A percentile compares a stretch with the other conserved stretches of the same genome.
These are phyloP conservation scores for Lasius fuliginosus DNA, from an alignment of 2,888 invertebrate genomes.

Conservation along the genomic window DNA sequence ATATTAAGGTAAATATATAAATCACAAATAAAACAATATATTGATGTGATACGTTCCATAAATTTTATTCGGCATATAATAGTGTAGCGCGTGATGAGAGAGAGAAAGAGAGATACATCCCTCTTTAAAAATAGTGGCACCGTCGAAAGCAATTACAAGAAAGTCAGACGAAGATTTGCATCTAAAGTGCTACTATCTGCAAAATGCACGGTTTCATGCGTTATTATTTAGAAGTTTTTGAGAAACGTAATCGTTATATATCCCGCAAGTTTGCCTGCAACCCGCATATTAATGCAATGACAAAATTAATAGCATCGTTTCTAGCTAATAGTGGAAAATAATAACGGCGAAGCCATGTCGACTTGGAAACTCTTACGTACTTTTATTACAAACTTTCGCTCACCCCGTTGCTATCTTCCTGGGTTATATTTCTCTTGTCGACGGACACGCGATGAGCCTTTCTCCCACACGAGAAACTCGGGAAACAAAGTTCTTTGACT, in stretches of 20 bases:
- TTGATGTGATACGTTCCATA: neutral
- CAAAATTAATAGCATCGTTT: slow-evolving; percentile 68
- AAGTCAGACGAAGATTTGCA: slow-evolving; percentile 42
- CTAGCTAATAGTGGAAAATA: slow-evolving; percentile 59
- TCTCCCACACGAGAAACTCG: slow-evolving; percentile 62
- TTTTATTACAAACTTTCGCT: slow-evolving; percentile 65
- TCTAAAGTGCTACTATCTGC: slow-evolving; percentile 43
- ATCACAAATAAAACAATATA: slow-evolving; percentile 21
- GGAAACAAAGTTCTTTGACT: slow-evolving; percentile 58
- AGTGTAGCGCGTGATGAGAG: neutral
- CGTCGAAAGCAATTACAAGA: slow-evolving; percentile 29
- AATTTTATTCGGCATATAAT: slow-evolving; percentile 3
- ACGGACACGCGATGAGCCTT: slow-evolving; percentile 70
- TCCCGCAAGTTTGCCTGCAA: slow-evolving; percentile 43
- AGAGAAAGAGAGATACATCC: neutral
- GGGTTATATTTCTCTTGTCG: slow-evolving; percentile 72
- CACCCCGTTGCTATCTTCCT: slow-evolving; percentile 36
- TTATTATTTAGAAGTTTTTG: slow-evolving; percentile 47
- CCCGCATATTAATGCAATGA: slow-evolving; percentile 50
- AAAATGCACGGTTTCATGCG: slow-evolving; percentile 32
- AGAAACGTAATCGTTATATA: slow-evolving; percentile 47
- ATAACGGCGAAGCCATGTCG: slow-evolving; percentile 56
- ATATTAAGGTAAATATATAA: neutral
- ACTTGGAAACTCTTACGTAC: slow-evolving; percentile 70
- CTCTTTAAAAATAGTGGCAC: slow-evolving; percentile 30